phyloP scores from a whole-genome alignment of 92 coral and sea anemone genomes.

The Plumapathes pennacea region DNA sequence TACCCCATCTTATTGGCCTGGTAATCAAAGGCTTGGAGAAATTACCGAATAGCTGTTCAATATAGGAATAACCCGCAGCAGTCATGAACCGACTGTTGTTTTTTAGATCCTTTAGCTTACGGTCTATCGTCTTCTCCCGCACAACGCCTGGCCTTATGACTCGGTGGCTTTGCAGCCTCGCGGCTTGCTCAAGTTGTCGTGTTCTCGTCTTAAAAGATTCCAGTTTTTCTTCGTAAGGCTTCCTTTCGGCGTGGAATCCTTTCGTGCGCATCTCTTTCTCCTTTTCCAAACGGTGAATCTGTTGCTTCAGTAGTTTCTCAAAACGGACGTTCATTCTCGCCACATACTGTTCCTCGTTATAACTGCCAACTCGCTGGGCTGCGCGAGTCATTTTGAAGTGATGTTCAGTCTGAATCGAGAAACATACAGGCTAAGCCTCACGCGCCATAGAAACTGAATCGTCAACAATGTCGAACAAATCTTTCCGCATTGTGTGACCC shows the following conservation, averaged over 20 bases:
- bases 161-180: constrained; percentile 28
- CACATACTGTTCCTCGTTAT: constrained; percentile 65
- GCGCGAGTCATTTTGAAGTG: constrained; percentile 16
- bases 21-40: constrained; percentile 70
- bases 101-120: too few relatives aligned
- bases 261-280: constrained; percentile 57
- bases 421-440: too few relatives aligned
- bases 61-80: constrained; percentile 64
- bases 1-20: constrained; percentile 76
- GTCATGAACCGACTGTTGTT: constrained; percentile 22
- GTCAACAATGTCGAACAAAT: too few relatives aligned
- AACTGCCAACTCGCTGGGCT: constrained; percentile 9
- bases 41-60: constrained; percentile 45
- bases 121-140: constrained; percentile 20
- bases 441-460: too few relatives aligned
- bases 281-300: constrained; percentile 56
- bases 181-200: constrained; percentile 51
- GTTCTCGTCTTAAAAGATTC: constrained; percentile 55
- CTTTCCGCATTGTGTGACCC: too few relatives aligned
- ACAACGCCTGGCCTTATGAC: constrained; percentile 1
- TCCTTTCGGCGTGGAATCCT: constrained; percentile 57
- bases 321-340: constrained; percentile 66
- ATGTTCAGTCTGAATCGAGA: too few relatives aligned
- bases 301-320: constrained; percentile 64
- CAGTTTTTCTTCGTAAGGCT: constrained; percentile 47